Base-by-base conservation (phyloP, 2,888 invertebrate species). In the Molorchus minor region DNA sequence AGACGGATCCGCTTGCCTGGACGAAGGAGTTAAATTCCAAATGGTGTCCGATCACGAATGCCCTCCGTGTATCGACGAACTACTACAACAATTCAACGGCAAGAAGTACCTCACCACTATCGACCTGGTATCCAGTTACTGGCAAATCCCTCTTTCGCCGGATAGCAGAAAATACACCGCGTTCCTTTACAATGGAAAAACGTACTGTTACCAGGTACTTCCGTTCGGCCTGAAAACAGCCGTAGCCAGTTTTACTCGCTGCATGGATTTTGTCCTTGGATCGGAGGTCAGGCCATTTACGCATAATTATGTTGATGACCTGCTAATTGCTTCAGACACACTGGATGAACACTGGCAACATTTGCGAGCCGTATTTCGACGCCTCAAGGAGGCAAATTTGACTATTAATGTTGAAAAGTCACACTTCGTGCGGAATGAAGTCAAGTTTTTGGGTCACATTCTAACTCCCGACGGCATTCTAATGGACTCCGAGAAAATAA, bases 1-100 rank as follows among this genome's bases (percentile, higher is more conserved):
- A 21, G 49, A 61, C 25, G 53, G 47, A 1, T 19, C 47, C 1
- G 20, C 58, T 10, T 62, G 62, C 17, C 38, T 62, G 2, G 58
- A 62, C 21, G 58, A 1, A 47, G 1, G 8, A 8, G 0, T 30
- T 61, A 21, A 61, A 58, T 46, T n/a, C n/a, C n/a, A n/a, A n/a
- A n/a, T n/a, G n/a, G n/a, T n/a, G n/a, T n/a, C n/a, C n/a, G n/a
- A n/a, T n/a, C n/a, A n/a, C n/a, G n/a, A n/a, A n/a, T n/a, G n/a
- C n/a, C n/a, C n/a, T n/a, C n/a, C n/a, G n/a, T n/a, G n/a, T n/a
- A n/a, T n/a, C n/a, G n/a, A n/a, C n/a, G n/a, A n/a, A n/a, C n/a
- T n/a, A n/a, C n/a, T n/a, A n/a, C n/a, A n/a, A n/a, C n/a, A n/a
- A n/a, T n/a, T n/a, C n/a, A n/a, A n/a, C n/a, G n/a, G n/a, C n/a